A percentile compares a stretch with the other conserved stretches of the same genome.
Conservation (phyloP, 2,888 invertebrate species). For the Monoplex corrugatus region DNA sequence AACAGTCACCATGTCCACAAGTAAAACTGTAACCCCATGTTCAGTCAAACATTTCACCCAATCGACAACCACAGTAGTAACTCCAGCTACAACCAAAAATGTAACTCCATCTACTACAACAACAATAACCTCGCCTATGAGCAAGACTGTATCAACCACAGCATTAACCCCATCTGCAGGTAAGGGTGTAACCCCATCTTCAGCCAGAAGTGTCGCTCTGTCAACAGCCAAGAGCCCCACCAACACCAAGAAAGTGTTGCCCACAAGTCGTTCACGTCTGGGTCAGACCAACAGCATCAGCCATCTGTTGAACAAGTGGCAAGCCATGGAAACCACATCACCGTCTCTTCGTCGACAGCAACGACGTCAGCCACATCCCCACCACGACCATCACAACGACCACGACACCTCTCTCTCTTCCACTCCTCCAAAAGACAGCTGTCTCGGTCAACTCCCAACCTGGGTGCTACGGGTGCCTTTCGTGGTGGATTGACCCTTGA, state of each 20-base stretch:
- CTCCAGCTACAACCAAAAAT: too few species aligned
- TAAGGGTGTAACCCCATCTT: too few species aligned
- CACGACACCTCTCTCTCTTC: neutral
- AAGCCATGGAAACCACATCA: neutral
- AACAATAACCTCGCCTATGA: too few species aligned
- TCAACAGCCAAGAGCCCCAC: neutral
- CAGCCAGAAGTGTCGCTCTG: neutral
- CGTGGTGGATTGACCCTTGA: neutral
- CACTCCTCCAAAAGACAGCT: neutral
- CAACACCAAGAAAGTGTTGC: neutral
- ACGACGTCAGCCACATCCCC: neutral
- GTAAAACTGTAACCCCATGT: too few species aligned
- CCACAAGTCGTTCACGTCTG: neutral
- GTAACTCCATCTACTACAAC: too few species aligned
- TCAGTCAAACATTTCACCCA: too few species aligned
- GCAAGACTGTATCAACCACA: too few species aligned
- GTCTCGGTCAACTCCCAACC: constrained; percentile 33
- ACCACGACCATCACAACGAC: too few species aligned
- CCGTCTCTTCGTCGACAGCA: neutral
- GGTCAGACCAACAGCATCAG: constrained; percentile 39
- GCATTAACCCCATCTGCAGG: too few species aligned
- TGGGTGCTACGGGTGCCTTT: neutral
- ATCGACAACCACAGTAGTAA: too few species aligned
- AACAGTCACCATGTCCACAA: too few species aligned
- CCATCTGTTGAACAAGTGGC: constrained; percentile 42